Percentiles rank a stretch among this genome's conserved stretches.
Evolutionary conservation across 1,140 invertebrate genomes (phyloP).

Genomic region (Drosophila sp.): DNA sequence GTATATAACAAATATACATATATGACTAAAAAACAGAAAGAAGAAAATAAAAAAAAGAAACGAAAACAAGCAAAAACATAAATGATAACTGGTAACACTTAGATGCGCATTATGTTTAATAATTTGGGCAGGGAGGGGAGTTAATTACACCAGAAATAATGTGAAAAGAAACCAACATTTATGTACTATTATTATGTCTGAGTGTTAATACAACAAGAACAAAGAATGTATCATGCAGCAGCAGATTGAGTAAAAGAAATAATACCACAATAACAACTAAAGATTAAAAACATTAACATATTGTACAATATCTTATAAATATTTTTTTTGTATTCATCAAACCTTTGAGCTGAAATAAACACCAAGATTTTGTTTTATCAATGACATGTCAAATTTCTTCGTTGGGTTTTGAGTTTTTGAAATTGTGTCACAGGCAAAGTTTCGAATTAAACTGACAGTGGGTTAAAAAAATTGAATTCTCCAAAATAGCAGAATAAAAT

Average conservation of each 20-base stretch:
- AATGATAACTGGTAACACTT: slow-evolving; percentile 32
- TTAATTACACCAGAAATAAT: slow-evolving; percentile 22
- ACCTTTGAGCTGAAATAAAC: slow-evolving; percentile 72
- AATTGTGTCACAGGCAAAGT: no score
- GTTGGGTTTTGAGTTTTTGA: no score
- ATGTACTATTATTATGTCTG: slow-evolving; percentile 71
- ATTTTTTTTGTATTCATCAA: slow-evolving; percentile 61
- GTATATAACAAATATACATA: slow-evolving; percentile 40
- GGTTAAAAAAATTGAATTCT: no score
- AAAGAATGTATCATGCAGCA: slow-evolving; percentile 45
- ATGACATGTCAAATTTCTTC: slow-evolving; percentile 20
- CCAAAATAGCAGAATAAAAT: no score
- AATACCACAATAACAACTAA: slow-evolving; percentile 12
- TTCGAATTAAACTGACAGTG: no score
- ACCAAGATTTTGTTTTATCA: slow-evolving; percentile 70
- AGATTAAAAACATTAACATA: slow-evolving; percentile 54
- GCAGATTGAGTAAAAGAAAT: slow-evolving; percentile 34
- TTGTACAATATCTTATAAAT: slow-evolving; percentile 71
- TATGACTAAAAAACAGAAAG: slow-evolving; percentile 17
- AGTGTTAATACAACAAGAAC: slow-evolving; percentile 49
- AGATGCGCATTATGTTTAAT: slow-evolving; percentile 30
- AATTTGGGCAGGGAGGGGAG: slow-evolving; percentile 23
- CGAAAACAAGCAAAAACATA: slow-evolving; percentile 18
- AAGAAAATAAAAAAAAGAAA: background rate
- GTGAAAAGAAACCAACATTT: slow-evolving; percentile 48